Evolutionary conservation across 2,888 invertebrate genomes (phyloP).

Genomic region (Drosophila multiciliata): DNA sequence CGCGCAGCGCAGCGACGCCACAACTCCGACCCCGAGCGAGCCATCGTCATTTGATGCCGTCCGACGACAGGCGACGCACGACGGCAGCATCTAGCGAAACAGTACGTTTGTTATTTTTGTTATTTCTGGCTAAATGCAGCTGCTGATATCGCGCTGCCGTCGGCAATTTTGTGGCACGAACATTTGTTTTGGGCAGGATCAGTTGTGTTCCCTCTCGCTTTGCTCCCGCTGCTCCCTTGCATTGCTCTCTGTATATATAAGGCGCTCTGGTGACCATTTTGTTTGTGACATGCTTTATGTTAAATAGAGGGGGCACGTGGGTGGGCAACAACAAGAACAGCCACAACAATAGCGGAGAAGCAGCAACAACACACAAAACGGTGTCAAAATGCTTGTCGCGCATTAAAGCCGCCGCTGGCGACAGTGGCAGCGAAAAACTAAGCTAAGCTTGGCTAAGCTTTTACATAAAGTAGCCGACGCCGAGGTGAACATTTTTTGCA

Average conservation of each 20-base stretch:
- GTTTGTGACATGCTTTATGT: constrained; percentile 6
- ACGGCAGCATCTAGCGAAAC: constrained; percentile 34
- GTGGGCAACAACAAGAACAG: constrained; percentile 20
- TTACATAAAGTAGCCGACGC: constrained; percentile 33
- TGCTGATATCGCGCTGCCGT: constrained; percentile 29
- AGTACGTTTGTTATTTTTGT: constrained; percentile 27
- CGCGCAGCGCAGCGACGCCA: constrained; percentile 16
- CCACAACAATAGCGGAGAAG: neutral
- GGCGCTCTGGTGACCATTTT: constrained; percentile 45
- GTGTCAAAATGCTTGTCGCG: constrained; percentile 78
- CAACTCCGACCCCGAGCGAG: constrained; percentile 1
- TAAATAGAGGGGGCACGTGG: constrained; percentile 12
- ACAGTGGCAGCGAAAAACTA: constrained; percentile 46
- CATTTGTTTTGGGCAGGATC: constrained; percentile 37
- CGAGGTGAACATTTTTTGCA: constrained; percentile 46
- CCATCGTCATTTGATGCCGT: constrained; percentile 49
- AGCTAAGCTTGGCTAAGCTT: constrained; percentile 68
- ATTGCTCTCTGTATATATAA: neutral
- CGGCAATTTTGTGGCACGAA: constrained; percentile 26
- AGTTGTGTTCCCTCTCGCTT: constrained; percentile 8
- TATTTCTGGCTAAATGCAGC: neutral
- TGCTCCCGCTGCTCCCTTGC: neutral
- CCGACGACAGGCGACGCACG: constrained; percentile 53
- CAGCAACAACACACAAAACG: constrained; percentile 33
- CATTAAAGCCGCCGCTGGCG: constrained; percentile 56